Conservation (phyloP, 2,888 invertebrate genomes). For the Tachina lurida region DNA sequence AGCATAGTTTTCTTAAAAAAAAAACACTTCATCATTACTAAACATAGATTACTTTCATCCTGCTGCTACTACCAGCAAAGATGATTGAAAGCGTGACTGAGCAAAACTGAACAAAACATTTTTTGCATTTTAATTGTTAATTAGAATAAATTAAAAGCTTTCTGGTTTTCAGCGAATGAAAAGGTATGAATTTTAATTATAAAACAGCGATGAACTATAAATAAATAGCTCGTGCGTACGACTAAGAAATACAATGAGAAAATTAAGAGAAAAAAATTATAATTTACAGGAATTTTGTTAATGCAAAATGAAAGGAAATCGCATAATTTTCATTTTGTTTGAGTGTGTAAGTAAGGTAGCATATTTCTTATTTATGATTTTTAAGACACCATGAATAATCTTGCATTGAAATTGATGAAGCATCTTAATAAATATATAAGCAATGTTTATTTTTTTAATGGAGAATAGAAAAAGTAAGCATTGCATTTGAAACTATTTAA, state of each 20-base stretch:
- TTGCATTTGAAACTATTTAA: too few relatives aligned
- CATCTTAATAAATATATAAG: too few relatives aligned
- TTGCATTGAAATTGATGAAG: too few relatives aligned
- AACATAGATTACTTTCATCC: constrained; percentile 2
- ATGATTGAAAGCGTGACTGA: constrained; percentile 14
- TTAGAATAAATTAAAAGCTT: constrained; percentile 62
- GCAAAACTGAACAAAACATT: not conserved
- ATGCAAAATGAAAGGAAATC: not conserved
- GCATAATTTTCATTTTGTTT: not conserved
- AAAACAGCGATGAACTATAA: constrained; percentile 31
- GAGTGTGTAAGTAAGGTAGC: not conserved
- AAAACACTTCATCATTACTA: not conserved
- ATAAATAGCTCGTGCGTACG: constrained; percentile 8
- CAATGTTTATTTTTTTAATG: too few relatives aligned
- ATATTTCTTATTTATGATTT: not conserved
- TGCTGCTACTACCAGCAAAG: not conserved
- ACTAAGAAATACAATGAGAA: not conserved
- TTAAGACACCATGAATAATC: too few relatives aligned
- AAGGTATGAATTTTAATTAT: constrained; percentile 62
- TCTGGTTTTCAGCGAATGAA: constrained; percentile 9
- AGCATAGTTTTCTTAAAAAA: not conserved
- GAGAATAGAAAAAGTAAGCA: too few relatives aligned
- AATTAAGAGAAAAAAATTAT: constrained; percentile 1
- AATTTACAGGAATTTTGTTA: constrained; percentile 34
- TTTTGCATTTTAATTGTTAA: constrained; percentile 63